A percentile compares a stretch with the other conserved stretches of the same genome.
phyloP scores from a whole-genome alignment of 2,113 vertebrate species.

The Takifugu bimaculatus region DNA sequence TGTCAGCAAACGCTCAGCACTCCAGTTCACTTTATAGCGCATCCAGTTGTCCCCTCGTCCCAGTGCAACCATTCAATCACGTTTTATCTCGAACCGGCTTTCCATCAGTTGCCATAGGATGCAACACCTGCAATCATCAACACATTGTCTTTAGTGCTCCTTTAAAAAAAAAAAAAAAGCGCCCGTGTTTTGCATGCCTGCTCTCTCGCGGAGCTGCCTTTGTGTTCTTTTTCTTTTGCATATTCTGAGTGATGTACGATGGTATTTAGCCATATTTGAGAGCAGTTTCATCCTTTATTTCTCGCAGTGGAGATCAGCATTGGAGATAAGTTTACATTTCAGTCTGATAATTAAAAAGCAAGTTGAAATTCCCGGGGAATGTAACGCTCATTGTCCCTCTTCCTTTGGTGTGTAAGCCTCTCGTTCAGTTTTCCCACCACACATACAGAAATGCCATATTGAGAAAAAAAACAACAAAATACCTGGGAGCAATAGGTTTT shows the following conservation, averaged over 20 bases:
- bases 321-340: constrained; percentile 52
- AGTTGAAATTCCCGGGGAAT: constrained; percentile 42
- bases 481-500: constrained; percentile 76
- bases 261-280: constrained; percentile 73
- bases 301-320: constrained; percentile 45
- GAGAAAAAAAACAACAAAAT: constrained; percentile 38
- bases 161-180: constrained; percentile 36
- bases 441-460: constrained; percentile 65
- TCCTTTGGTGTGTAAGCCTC: constrained; percentile 62
- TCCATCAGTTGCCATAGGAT: constrained; percentile 56
- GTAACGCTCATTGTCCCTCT: constrained; percentile 60
- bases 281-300: constrained; percentile 68
- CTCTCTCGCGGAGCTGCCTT: constrained; percentile 79
- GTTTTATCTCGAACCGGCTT: constrained; percentile 45
- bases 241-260: constrained; percentile 81
- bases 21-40: constrained; percentile 67
- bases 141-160: constrained; percentile 64
- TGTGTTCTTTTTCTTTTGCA: constrained; percentile 81
- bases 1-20: constrained; percentile 67
- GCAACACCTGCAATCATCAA: constrained; percentile 44
- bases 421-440: constrained; percentile 58
- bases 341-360: constrained; percentile 29
- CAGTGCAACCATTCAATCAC: constrained; percentile 35
- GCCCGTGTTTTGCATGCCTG: constrained; percentile 74
- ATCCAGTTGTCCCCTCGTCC: constrained; percentile 52